Conservation (phyloP, 2,888 invertebrate species). For the Cordylochernes scorpioides region DNA sequence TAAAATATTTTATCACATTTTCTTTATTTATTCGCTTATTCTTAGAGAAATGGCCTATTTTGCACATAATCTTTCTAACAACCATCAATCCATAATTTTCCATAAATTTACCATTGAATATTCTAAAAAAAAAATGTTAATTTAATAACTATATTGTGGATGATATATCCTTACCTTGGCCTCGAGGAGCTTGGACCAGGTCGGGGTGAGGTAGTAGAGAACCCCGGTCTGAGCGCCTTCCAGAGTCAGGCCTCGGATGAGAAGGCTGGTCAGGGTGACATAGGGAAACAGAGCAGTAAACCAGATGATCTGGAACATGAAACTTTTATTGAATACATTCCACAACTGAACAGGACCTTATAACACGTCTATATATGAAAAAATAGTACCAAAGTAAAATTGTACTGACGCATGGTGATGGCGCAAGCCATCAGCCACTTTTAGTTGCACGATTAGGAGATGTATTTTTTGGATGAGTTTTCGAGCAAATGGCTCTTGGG, state of each 20-base stretch:
- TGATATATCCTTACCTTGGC: slow-evolving; percentile 9
- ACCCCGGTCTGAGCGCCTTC: slow-evolving; percentile 64
- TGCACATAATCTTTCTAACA: too few relatives aligned
- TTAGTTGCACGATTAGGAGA: too few relatives aligned
- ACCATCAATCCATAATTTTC: too few relatives aligned
- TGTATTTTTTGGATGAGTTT: too few relatives aligned
- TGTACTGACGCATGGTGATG: too few relatives aligned
- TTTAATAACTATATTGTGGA: neutral
- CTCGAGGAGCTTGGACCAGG: slow-evolving; percentile 50
- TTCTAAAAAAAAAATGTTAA: neutral
- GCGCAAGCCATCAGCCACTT: too few relatives aligned
- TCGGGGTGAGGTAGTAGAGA: slow-evolving; percentile 58
- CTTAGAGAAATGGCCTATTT: too few relatives aligned
- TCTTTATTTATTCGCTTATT: too few relatives aligned
- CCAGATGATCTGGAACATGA: slow-evolving; percentile 27
- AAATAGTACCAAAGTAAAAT: neutral
- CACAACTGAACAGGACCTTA: neutral
- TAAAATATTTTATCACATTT: too few relatives aligned
- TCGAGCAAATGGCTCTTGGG: too few relatives aligned
- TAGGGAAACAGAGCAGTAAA: slow-evolving; percentile 80
- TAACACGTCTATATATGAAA: neutral
- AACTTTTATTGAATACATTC: neutral
- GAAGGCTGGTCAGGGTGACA: slow-evolving; percentile 52
- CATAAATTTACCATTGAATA: neutral
- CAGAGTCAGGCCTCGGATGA: slow-evolving; percentile 60